Conservation (phyloP, 2,888 invertebrate genomes). For the Gibbula magus region DNA sequence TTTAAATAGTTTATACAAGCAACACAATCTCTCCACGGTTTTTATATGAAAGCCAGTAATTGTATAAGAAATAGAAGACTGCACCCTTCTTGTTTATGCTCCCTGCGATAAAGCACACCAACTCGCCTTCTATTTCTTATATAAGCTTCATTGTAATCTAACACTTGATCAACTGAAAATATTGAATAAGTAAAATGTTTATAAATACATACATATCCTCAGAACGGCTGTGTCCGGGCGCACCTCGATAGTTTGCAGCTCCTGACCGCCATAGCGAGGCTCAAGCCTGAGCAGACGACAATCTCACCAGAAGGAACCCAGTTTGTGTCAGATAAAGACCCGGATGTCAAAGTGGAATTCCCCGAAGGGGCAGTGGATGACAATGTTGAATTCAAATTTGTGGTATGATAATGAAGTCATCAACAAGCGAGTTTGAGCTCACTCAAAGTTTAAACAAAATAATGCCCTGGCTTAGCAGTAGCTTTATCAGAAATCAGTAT, state of each 20-base stretch:
- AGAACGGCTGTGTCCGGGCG: not conserved
- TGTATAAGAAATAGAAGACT: too few species aligned
- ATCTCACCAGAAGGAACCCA: not conserved
- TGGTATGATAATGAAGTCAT: not conserved
- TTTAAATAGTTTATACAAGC: too few species aligned
- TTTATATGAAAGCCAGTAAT: too few species aligned
- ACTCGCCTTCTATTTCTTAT: too few species aligned
- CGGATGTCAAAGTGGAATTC: constrained; percentile 2
- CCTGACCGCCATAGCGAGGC: not conserved
- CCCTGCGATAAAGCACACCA: too few species aligned
- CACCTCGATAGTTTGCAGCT: not conserved
- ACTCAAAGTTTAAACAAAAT: not conserved
- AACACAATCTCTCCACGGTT: too few species aligned
- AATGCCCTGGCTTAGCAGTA: not conserved
- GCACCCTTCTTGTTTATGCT: too few species aligned
- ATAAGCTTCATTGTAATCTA: too few species aligned
- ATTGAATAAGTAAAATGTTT: too few species aligned
- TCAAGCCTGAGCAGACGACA: not conserved
- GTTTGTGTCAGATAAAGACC: constrained; percentile 5
- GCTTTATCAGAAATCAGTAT: too few species aligned
- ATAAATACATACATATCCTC: too few species aligned
- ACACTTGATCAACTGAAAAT: too few species aligned
- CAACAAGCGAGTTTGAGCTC: not conserved
- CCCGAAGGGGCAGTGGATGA: not conserved
- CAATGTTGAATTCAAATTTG: not conserved